Percentiles rank a stretch among this genome's conserved stretches.
Evolutionary conservation across 1,140 invertebrate species (phyloP).

Genomic region (Mercenaria mercenaria): DNA sequence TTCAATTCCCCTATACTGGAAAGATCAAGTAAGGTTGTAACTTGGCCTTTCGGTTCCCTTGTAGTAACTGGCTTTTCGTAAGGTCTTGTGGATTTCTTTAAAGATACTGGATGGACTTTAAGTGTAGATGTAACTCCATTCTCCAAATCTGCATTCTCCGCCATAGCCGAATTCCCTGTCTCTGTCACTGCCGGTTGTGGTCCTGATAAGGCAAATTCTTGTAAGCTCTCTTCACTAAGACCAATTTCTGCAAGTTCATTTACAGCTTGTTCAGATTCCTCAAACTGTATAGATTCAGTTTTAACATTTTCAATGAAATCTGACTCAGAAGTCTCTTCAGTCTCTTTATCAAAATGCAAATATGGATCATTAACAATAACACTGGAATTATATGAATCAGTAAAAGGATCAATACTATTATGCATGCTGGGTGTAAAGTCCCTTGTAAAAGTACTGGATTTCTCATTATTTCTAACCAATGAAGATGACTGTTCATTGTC

Average conservation of each 20-base stretch:
- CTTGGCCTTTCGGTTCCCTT: background rate
- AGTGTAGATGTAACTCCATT: background rate
- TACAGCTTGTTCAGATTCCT: background rate
- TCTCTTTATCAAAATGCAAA: background rate
- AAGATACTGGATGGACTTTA: background rate
- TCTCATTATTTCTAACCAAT: background rate
- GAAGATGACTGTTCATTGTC: background rate
- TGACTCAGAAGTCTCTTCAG: background rate
- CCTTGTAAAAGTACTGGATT: background rate
- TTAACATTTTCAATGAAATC: background rate
- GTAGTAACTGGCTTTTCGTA: background rate
- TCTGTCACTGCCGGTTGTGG: background rate
- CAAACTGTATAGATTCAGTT: background rate
- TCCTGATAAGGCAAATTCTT: background rate
- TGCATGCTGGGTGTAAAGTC: background rate
- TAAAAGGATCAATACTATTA: background rate
- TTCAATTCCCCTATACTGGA: conserved; percentile 40
- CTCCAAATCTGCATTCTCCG: too few species aligned
- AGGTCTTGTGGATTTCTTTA: background rate
- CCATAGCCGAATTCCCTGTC: background rate
- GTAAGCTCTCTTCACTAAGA: background rate
- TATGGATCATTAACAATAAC: background rate
- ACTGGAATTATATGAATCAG: background rate
- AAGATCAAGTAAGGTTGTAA: conserved; percentile 19
- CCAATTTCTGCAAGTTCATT: background rate